These are phyloP conservation scores for Drosophila nr. fundita DNA, from an alignment of 2,888 invertebrate species.

Conservation along the genomic window DNA sequence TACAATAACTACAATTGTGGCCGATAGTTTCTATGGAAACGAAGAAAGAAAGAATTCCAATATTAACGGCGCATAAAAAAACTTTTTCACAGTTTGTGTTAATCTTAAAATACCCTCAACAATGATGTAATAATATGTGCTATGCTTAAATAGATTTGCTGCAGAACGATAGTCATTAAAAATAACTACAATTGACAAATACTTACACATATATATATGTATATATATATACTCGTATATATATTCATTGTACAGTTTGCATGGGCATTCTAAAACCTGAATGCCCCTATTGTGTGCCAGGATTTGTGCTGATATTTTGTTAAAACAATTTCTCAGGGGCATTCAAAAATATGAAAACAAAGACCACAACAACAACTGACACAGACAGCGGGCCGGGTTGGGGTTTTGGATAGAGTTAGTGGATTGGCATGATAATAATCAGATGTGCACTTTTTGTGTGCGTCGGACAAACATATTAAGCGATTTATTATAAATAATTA, in stretches of 20 bases:
- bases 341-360: constrained; percentile 23
- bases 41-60: not conserved
- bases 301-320: constrained; percentile 7
- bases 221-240: not conserved
- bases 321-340: constrained; percentile 3
- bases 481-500: constrained; percentile 66
- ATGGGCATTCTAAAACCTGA: not conserved
- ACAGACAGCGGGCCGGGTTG: not conserved
- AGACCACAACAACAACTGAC: not conserved
- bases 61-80: not conserved
- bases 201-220: not conserved
- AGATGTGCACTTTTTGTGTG: constrained; percentile 27
- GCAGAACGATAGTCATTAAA: not conserved
- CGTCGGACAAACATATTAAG: constrained; percentile 54
- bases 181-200: constrained; percentile 2
- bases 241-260: not conserved
- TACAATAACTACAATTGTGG: not conserved
- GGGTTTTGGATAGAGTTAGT: too few relatives aligned
- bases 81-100: not conserved
- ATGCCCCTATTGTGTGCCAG: not conserved
- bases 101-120: not conserved
- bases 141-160: not conserved
- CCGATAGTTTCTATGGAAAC: not conserved
- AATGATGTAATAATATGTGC: not conserved
- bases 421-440: constrained; percentile 27